These are phyloP conservation scores for Pica pica DNA, from an alignment of 2,113 vertebrate genomes.

Conservation along the genomic window DNA sequence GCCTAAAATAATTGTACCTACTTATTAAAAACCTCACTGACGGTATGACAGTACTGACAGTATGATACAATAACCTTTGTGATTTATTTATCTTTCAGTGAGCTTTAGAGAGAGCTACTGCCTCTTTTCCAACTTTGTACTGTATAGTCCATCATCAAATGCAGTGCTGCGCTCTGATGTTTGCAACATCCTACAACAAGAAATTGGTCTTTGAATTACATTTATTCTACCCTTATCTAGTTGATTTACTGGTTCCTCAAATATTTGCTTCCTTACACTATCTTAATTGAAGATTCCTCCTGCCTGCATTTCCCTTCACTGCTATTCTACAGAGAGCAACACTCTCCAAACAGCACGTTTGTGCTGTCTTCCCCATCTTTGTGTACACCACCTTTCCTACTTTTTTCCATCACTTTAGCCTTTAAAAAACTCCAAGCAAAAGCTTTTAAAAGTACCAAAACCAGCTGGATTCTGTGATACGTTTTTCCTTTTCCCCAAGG, in stretches of 20 bases:
- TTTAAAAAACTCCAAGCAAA: neutral
- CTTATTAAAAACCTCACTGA: slow-evolving; percentile 39
- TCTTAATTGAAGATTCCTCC: slow-evolving; percentile 51
- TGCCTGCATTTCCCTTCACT: neutral
- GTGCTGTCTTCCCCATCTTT: neutral
- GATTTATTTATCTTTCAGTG: slow-evolving; percentile 46
- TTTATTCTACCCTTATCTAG: slow-evolving; percentile 50
- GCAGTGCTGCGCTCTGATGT: slow-evolving; percentile 14
- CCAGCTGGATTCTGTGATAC: neutral
- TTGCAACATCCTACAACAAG: slow-evolving; percentile 24
- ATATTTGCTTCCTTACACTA: slow-evolving; percentile 57
- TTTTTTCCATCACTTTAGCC: neutral
- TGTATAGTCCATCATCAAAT: slow-evolving; percentile 41
- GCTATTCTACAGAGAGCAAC: neutral
- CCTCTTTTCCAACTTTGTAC: slow-evolving; percentile 11
- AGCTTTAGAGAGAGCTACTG: slow-evolving; percentile 25
- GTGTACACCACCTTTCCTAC: neutral
- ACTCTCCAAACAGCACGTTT: neutral
- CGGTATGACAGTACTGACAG: neutral
- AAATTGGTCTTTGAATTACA: slow-evolving; percentile 38
- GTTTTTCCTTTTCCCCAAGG: neutral
- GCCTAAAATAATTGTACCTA: neutral
- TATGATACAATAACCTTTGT: slow-evolving; percentile 11
- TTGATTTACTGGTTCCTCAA: slow-evolving; percentile 51
- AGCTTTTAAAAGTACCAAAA: neutral